These are phyloP conservation scores for Laspeyria flexula DNA, from an alignment of 2,888 invertebrate genomes.

Conservation along the genomic window DNA sequence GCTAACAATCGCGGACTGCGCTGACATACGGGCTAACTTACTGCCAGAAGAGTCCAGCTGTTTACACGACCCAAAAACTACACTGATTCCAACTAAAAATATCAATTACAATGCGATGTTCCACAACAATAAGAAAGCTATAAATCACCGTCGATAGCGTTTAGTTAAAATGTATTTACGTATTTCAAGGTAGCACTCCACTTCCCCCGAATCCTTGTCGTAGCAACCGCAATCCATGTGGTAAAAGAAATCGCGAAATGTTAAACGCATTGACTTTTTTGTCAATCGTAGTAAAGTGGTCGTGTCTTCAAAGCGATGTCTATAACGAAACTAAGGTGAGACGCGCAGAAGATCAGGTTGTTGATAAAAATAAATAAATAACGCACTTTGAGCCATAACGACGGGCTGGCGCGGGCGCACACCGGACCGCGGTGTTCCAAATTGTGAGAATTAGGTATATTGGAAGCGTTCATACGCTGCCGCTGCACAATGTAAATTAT, in stretches of 20 bases:
- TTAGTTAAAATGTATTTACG: conserved; percentile 85
- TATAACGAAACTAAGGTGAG: conserved; percentile 76
- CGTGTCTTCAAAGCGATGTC: conserved; percentile 76
- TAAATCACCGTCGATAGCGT: conserved; percentile 69
- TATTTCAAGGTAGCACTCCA: conserved; percentile 90
- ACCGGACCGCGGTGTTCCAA: conserved; percentile 68
- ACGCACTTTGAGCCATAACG: conserved; percentile 81
- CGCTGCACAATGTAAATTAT: conserved; percentile 59
- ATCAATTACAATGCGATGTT: conserved; percentile 82
- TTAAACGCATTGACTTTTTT: conserved; percentile 65
- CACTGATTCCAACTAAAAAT: conserved; percentile 83
- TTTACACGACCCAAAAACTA: conserved; percentile 84
- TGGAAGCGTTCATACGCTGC: conserved; percentile 53
- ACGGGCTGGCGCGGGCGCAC: conserved; percentile 69
- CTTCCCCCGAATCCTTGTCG: conserved; percentile 88
- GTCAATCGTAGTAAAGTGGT: conserved; percentile 63
- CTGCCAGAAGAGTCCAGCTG: conserved; percentile 76
- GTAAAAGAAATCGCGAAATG: conserved; percentile 54
- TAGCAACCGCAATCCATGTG: conserved; percentile 88
- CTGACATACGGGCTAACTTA: conserved; percentile 76
- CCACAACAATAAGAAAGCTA: conserved; percentile 75
- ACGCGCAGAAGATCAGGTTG: conserved; percentile 66
- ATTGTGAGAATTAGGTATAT: conserved; percentile 70
- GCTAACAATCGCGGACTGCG: conserved; percentile 72
- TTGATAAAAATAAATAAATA: conserved; percentile 78